A percentile compares a stretch with the other conserved stretches of the same genome.
These are phyloP conservation scores for Calidris pugnax DNA, from an alignment of 2,113 vertebrate genomes.

Conservation along the genomic window DNA sequence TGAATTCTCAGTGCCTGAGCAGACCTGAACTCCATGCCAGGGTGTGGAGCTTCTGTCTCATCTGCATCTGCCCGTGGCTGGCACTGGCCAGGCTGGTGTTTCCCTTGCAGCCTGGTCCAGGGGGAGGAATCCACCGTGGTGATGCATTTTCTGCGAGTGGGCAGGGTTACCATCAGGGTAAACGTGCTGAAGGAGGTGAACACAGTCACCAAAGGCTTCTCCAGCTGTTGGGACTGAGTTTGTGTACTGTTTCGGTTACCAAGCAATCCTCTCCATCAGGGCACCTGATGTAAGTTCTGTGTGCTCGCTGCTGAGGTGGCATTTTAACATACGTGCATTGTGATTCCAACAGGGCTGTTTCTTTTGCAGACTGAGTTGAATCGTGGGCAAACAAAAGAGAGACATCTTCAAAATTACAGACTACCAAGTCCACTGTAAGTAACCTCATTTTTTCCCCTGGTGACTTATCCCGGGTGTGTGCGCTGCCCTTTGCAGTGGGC, in stretches of 20 bases:
- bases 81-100: neutral
- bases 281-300: neutral
- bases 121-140: rapidly evolving
- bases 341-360: neutral
- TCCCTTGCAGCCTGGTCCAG: neutral
- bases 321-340: rapidly evolving
- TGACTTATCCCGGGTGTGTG: neutral
- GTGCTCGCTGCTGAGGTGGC: neutral
- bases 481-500: neutral
- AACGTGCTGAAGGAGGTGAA: neutral
- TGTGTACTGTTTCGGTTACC: conserved; percentile 23
- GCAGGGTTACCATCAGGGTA: rapidly evolving
- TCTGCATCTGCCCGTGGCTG: neutral
- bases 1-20: neutral
- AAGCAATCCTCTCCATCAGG: neutral
- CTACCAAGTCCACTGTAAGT: conserved; percentile 28
- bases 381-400: neutral
- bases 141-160: rapidly evolving
- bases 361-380: conserved; percentile 8
- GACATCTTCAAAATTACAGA: neutral
- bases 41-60: neutral
- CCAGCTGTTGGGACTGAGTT: neutral
- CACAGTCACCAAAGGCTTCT: neutral
- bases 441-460: neutral
- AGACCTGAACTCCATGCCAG: neutral